Evolutionary conservation across 2,797 vertebrate genomes (phyloP), one percentile per base, ranked within the genome.

Genomic region (Chiroxiphia lanceolata): DNA sequence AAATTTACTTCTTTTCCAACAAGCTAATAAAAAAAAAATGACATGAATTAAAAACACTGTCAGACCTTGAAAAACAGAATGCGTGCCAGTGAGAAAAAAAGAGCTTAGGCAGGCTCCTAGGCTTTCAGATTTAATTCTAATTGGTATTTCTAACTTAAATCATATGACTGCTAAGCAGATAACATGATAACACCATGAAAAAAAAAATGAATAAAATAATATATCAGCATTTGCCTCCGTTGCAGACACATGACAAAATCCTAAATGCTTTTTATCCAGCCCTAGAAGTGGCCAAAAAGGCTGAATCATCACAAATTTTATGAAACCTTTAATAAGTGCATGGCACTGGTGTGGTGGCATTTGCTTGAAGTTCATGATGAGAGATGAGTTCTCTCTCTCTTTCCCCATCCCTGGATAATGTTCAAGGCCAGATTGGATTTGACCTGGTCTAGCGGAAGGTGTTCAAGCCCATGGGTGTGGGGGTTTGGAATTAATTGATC

Each of bases 291-390:
- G 0, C 8, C 34, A 53, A 29, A 90, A 85, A 72, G 3, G 1
- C 12, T 75, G 61, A 92, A 64, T 48, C 8, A 9, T 42, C 8
- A 31, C 29, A 85, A 42, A 40, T 83, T 54, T 38, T 42, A 22
- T 65, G 25, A 60, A 60, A 88, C 74, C 2, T 56, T 74, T 51
- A 31, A 5, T 65, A 33, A 45, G 17, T 8, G 13, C 7, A 17
- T 25, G 3, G 5, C 11, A 84, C 27, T 0, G 0, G 2, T 34
- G 29, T 27, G 6, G 13, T 40, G 27, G 3, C 12, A 34, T 81
- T 84, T 90, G 5, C 29, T 68, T 84, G n/a, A 78, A 77, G 53
- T 54, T 84, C 59, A 11, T 53, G 31, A 3, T 48, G 54, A 79
- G 47, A 65, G 9, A 61, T 13, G 13, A 76, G 3, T 54, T 81